Conservation (phyloP, 2,888 invertebrate genomes). For the Geotrupes spiniger region DNA sequence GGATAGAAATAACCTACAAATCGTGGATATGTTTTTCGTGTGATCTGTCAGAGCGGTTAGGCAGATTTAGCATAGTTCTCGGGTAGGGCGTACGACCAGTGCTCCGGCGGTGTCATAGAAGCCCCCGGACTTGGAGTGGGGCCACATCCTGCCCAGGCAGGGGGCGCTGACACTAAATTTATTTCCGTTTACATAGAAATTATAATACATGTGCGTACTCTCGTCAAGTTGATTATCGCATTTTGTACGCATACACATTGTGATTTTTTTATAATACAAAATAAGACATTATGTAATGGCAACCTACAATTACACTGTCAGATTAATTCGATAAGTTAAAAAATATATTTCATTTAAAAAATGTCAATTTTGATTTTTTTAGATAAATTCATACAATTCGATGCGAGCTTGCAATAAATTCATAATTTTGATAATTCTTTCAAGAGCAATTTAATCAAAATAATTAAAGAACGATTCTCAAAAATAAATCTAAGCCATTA, state of each 20-base stretch:
- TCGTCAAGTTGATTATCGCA: conserved; percentile 4
- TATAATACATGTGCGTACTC: conserved; percentile 18
- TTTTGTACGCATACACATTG: too few relatives aligned
- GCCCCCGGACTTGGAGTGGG: conserved; percentile 47
- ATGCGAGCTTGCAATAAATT: too few relatives aligned
- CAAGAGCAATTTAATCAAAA: too few relatives aligned
- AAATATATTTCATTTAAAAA: too few relatives aligned
- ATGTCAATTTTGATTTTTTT: too few relatives aligned
- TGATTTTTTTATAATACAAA: conserved; percentile 2
- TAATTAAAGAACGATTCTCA: too few relatives aligned
- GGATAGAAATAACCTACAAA: conserved; percentile 23
- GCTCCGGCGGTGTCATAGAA: conserved; percentile 38
- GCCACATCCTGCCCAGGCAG: conserved; percentile 37
- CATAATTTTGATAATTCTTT: too few relatives aligned
- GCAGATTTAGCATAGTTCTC: conserved; percentile 27
- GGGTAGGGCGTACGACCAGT: conserved; percentile 33
- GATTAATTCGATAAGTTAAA: too few relatives aligned
- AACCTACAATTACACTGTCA: too few relatives aligned
- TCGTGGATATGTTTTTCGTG: conserved; percentile 17
- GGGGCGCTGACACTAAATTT: conserved; percentile 41
- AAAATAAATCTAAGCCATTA: too few relatives aligned
- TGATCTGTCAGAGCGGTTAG: conserved; percentile 34
- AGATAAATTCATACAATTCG: too few relatives aligned
- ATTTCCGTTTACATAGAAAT: conserved; percentile 35
- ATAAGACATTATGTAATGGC: too few relatives aligned